Evolutionary conservation across 2,797 vertebrate species (phyloP).

Genomic region (Sternarchorhynchus goeldii): DNA sequence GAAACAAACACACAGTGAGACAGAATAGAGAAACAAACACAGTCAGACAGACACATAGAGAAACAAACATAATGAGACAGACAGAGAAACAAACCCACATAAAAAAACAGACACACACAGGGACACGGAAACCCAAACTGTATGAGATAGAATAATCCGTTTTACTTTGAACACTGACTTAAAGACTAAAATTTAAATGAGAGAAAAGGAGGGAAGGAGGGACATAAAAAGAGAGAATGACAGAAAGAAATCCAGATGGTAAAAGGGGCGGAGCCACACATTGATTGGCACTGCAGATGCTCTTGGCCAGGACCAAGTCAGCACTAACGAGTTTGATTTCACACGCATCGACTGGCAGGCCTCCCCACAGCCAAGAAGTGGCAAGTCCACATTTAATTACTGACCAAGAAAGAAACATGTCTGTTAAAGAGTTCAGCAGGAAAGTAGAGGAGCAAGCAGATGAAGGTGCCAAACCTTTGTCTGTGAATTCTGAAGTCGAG

Average conservation of each 20-base stretch:
- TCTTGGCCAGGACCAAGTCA: constrained; percentile 59
- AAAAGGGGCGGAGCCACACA: constrained; percentile 59
- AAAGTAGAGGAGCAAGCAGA: constrained; percentile 40
- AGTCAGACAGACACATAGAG: too few relatives aligned
- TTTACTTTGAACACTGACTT: background rate
- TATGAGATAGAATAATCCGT: constrained; percentile 13
- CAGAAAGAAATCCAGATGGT: constrained; percentile 41
- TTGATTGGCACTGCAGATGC: constrained; percentile 65
- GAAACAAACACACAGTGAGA: too few relatives aligned
- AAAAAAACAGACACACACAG: background rate
- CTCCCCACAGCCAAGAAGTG: constrained; percentile 24
- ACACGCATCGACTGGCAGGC: constrained; percentile 60
- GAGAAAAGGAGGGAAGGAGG: background rate
- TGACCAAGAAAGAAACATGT: constrained; percentile 55
- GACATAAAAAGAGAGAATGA: constrained; percentile 20
- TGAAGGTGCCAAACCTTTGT: constrained; percentile 42
- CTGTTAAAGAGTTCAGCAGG: constrained; percentile 56
- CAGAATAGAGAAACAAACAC: background rate
- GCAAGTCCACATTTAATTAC: constrained; percentile 68
- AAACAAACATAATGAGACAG: background rate
- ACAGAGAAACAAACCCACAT: too few relatives aligned
- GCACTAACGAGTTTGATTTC: constrained; percentile 61
- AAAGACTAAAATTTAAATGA: constrained; percentile 20
- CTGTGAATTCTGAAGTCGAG: constrained; percentile 44
- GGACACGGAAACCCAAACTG: background rate